Evolutionary conservation across 2,113 vertebrate species (phyloP).

Genomic region (Dolichotis patagonum): DNA sequence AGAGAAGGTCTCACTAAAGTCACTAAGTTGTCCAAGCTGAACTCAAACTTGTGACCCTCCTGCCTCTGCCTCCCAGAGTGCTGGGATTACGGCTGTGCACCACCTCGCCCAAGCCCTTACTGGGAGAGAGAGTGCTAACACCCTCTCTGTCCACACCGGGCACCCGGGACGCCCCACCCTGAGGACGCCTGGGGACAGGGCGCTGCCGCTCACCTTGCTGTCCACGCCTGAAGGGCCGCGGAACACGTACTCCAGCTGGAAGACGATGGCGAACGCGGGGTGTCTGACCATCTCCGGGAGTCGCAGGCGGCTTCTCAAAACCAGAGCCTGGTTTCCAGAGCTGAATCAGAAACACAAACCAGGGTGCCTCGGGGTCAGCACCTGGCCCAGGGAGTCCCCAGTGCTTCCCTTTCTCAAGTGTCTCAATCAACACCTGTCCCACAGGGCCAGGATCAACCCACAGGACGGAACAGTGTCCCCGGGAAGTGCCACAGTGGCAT

Average conservation of each 20-base stretch:
- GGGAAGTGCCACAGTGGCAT: fast-evolving
- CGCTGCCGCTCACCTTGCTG: conserved; percentile 86
- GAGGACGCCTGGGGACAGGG: fast-evolving
- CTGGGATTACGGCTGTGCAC: not conserved
- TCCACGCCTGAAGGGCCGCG: conserved; percentile 81
- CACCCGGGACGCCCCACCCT: not conserved
- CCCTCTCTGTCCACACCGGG: fast-evolving
- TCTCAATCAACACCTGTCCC: not conserved
- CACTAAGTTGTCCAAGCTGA: not conserved
- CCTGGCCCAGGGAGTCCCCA: fast-evolving
- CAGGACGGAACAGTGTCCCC: fast-evolving
- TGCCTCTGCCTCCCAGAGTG: not conserved
- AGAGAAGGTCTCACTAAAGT: not conserved
- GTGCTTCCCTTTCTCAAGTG: too few relatives aligned
- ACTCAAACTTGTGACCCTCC: not conserved
- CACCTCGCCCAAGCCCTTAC: not conserved
- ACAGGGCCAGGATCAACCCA: fast-evolving
- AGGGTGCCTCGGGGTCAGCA: fast-evolving
- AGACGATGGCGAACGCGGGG: conserved; percentile 87
- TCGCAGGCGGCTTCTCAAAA: conserved; percentile 92
- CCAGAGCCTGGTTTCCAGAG: conserved; percentile 84
- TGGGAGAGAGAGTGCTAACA: fast-evolving
- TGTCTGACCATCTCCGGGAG: conserved; percentile 91
- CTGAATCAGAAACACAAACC: conserved; percentile 50
- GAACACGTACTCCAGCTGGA: conserved; percentile 95